Evolutionary conservation across 2,113 vertebrate species (phyloP).

Genomic region (Amblyopsis rosae): DNA sequence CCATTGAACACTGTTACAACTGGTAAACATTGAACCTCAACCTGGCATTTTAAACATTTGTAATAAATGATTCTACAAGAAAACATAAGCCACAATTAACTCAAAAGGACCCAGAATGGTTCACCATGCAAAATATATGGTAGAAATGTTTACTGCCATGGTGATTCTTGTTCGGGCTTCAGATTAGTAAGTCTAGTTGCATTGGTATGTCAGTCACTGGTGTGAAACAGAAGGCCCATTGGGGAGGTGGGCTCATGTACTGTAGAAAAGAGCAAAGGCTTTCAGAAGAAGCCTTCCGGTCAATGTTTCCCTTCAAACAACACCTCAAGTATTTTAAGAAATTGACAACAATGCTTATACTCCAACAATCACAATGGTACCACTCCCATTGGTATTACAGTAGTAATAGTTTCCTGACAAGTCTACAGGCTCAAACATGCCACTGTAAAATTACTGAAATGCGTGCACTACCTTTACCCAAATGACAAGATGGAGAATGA

Average conservation of each 20-base stretch:
- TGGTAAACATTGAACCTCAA: slow-evolving; percentile 31
- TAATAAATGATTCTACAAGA: slow-evolving; percentile 17
- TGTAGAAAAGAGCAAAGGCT: slow-evolving; percentile 38
- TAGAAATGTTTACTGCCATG: not conserved
- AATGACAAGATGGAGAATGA: slow-evolving; percentile 34
- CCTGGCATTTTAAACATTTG: slow-evolving; percentile 29
- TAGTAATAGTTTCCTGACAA: not conserved
- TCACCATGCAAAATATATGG: not conserved
- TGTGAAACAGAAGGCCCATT: slow-evolving; percentile 32
- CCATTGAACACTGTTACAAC: slow-evolving; percentile 48
- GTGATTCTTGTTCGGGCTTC: slow-evolving; percentile 20
- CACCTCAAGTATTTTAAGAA: slow-evolving; percentile 68
- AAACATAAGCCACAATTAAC: slow-evolving; percentile 12
- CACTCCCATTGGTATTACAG: not conserved
- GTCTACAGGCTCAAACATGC: slow-evolving; percentile 60
- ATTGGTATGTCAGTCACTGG: slow-evolving; percentile 55
- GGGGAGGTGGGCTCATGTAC: slow-evolving; percentile 46
- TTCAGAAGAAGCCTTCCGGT: slow-evolving; percentile 36
- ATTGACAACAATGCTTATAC: slow-evolving; percentile 32
- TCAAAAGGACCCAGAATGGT: not conserved
- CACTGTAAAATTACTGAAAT: slow-evolving; percentile 31
- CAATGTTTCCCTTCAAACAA: slow-evolving; percentile 43
- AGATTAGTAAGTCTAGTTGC: slow-evolving; percentile 33
- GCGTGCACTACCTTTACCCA: slow-evolving; percentile 50
- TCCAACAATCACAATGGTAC: slow-evolving; percentile 14